Percentiles rank a stretch among this genome's conserved stretches.
Conservation (phyloP, 1,140 invertebrate genomes). For the Coenobita brevimanus region DNA sequence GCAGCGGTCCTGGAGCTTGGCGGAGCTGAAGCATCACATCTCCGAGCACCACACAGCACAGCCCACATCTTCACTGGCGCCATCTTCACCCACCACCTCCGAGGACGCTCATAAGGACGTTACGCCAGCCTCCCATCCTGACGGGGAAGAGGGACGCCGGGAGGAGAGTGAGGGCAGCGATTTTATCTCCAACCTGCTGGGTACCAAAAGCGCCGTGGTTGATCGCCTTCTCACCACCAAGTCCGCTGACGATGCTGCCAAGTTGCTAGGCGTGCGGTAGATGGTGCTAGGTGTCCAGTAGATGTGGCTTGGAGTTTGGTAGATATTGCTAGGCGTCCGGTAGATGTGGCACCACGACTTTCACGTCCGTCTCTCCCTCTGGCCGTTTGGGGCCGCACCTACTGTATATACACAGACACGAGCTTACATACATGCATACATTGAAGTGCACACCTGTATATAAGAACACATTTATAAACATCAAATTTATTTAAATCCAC, state of each 20-base stretch:
- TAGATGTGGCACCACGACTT: not conserved
- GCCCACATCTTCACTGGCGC: not conserved
- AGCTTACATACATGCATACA: too few species aligned
- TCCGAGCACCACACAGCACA: constrained; percentile 79
- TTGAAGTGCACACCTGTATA: too few species aligned
- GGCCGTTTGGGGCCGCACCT: too few species aligned
- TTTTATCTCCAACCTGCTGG: constrained; percentile 90
- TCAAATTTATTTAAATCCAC: too few species aligned
- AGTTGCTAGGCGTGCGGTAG: constrained; percentile 83
- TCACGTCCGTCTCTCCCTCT: too few species aligned
- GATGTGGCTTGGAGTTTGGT: too few species aligned
- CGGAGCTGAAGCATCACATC: constrained; percentile 94
- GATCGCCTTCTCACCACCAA: constrained; percentile 86
- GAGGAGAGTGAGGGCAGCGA: constrained; percentile 75
- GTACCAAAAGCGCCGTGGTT: constrained; percentile 88
- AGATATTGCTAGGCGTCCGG: too few species aligned
- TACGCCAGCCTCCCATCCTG: constrained; percentile 16
- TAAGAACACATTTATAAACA: too few species aligned
- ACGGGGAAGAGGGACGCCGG: constrained; percentile 28
- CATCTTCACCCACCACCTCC: constrained; percentile 63
- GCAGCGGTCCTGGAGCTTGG: constrained; percentile 93
- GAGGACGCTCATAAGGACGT: constrained; percentile 52
- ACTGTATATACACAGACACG: too few species aligned
- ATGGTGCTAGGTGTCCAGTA: too few species aligned
- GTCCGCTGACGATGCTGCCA: constrained; percentile 86